phyloP scores from a whole-genome alignment of 2,888 invertebrate species.

The Lucinisca nassula region DNA sequence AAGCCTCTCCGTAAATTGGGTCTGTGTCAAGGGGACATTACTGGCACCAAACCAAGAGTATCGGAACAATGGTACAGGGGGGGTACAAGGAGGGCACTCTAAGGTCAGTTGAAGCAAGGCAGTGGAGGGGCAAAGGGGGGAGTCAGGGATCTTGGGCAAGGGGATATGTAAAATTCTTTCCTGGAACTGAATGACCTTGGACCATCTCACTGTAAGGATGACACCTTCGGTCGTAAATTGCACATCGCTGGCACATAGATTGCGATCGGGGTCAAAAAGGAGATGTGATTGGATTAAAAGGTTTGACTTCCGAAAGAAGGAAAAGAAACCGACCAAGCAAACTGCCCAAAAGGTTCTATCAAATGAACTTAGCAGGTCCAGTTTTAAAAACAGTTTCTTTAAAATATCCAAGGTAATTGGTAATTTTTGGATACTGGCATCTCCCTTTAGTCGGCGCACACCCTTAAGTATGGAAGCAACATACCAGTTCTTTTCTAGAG shows the following conservation, averaged over 20 bases:
- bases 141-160: slow-evolving; percentile 11
- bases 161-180: neutral
- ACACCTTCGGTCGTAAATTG: neutral
- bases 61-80: neutral
- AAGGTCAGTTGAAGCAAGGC: neutral
- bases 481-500: neutral
- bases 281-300: neutral
- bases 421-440: slow-evolving; percentile 3
- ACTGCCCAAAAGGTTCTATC: slow-evolving; percentile 34
- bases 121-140: slow-evolving; percentile 13
- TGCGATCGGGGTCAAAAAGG: slow-evolving; percentile 2
- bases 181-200: slow-evolving; percentile 14
- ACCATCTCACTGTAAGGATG: neutral
- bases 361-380: neutral
- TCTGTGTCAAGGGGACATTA: neutral
- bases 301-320: slow-evolving; percentile 36
- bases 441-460: slow-evolving; percentile 13
- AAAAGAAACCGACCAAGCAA: too few relatives aligned
- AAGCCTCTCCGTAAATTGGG: neutral
- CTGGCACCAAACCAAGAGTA: neutral
- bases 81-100: neutral
- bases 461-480: slow-evolving; percentile 21
- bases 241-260: neutral
- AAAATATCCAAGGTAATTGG: slow-evolving; percentile 25
- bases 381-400: neutral